Conservation (phyloP, 2,888 invertebrate species). For the Oscheius sp. region DNA sequence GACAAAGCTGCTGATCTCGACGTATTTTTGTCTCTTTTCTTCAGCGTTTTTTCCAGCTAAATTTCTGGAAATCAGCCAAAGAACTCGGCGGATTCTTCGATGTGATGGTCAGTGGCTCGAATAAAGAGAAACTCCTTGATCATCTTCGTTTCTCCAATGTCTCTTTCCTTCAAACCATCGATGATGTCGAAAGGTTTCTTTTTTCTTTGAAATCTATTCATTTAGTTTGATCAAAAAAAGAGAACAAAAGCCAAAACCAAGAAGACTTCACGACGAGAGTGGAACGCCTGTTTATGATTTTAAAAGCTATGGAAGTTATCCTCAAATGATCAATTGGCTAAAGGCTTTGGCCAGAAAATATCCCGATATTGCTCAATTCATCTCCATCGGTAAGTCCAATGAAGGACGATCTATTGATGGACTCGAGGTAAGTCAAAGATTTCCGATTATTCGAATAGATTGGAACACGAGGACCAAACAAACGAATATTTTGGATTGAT, state of each 20-base stretch:
- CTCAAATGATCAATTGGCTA: conserved; percentile 62
- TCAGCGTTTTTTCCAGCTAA: conserved; percentile 62
- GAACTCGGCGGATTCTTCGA: conserved; percentile 75
- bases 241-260: conserved; percentile 23
- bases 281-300: conserved; percentile 41
- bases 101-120: conserved; percentile 79
- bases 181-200: conserved; percentile 64
- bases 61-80: conserved; percentile 77
- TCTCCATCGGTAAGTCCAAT: conserved; percentile 28
- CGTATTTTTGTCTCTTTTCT: conserved; percentile 27
- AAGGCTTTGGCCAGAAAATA: conserved; percentile 52
- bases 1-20: conserved; percentile 44
- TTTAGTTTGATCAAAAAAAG: conserved; percentile 31
- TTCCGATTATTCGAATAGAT: conserved; percentile 48
- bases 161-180: conserved; percentile 58
- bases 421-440: conserved; percentile 51
- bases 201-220: not conserved
- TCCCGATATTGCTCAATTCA: conserved; percentile 28
- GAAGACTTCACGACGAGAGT: conserved; percentile 40
- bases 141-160: conserved; percentile 45
- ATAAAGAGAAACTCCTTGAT: conserved; percentile 36
- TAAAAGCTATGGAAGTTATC: conserved; percentile 47
- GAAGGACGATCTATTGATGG: conserved; percentile 66
- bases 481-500: conserved; percentile 69
- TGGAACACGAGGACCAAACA: conserved; percentile 55